Conservation (phyloP, 1,140 invertebrate species). For the Andricus grossulariae region DNA sequence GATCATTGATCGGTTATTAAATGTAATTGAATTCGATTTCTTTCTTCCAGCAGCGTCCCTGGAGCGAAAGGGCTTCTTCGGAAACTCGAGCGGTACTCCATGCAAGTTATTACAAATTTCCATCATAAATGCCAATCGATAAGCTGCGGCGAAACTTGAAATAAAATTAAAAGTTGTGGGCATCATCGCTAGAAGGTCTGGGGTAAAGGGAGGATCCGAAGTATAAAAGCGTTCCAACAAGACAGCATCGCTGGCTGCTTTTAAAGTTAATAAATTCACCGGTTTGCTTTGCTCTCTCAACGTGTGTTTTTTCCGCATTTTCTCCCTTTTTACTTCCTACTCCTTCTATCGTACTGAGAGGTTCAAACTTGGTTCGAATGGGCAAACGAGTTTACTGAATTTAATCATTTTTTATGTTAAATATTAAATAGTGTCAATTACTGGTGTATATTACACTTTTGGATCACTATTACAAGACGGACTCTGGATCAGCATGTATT, state of each 20-base stretch:
- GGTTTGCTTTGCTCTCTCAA: conserved; percentile 59
- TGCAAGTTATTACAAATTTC: conserved; percentile 65
- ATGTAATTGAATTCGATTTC: conserved; percentile 26
- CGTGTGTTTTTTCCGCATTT: conserved; percentile 34
- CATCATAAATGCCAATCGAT: conserved; percentile 65
- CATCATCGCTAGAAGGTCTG: conserved; percentile 47
- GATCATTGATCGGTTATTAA: conserved; percentile 37
- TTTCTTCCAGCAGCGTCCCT: background rate
- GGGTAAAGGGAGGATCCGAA: conserved; percentile 33
- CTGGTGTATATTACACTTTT: too few species aligned
- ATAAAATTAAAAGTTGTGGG: conserved; percentile 67
- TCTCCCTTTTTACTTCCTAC: conserved; percentile 15
- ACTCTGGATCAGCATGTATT: too few species aligned
- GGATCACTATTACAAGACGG: too few species aligned
- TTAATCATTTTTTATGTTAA: conserved; percentile 67
- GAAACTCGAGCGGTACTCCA: conserved; percentile 37
- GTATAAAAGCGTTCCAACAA: conserved; percentile 62
- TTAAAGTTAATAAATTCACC: conserved; percentile 73
- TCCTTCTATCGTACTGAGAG: conserved; percentile 58
- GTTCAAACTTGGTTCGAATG: conserved; percentile 68
- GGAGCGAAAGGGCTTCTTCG: background rate
- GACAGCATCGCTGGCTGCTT: conserved; percentile 62
- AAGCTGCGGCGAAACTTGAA: conserved; percentile 63
- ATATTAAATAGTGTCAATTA: too few species aligned
- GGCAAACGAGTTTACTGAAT: conserved; percentile 67